Percentiles rank a stretch among this genome's conserved stretches.
These are phyloP conservation scores for Tanaodytes sp. DNA, from an alignment of 2,888 invertebrate species.

Conservation along the genomic window DNA sequence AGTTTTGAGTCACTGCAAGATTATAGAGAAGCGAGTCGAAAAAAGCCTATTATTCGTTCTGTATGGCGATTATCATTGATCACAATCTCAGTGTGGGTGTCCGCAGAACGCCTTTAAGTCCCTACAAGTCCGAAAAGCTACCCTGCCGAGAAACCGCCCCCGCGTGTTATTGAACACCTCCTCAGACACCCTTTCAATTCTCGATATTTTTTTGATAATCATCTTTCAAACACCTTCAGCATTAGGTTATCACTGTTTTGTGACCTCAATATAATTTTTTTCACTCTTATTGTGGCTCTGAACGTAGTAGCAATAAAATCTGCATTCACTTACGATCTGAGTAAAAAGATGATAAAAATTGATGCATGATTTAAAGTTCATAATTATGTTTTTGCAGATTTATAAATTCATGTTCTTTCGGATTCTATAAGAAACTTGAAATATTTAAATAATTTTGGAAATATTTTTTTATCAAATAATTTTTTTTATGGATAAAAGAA, in stretches of 20 bases:
- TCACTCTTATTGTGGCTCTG: too few relatives aligned
- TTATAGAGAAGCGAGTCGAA: conserved; percentile 46
- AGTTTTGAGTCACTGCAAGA: conserved; percentile 49
- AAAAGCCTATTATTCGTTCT: conserved; percentile 50
- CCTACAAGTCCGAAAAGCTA: conserved; percentile 44
- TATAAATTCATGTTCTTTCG: too few relatives aligned
- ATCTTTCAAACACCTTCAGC: conserved; percentile 60
- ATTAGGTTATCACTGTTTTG: conserved; percentile 32
- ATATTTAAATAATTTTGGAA: too few relatives aligned
- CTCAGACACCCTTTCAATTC: conserved; percentile 72
- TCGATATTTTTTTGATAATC: conserved; percentile 69
- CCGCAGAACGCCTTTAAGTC: conserved; percentile 45
- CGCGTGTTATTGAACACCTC: conserved; percentile 65
- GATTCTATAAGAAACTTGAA: too few relatives aligned
- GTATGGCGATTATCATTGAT: conserved; percentile 46
- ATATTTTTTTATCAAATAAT: too few relatives aligned
- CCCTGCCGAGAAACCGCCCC: conserved; percentile 52
- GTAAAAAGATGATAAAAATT: too few relatives aligned
- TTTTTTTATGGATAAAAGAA: too few relatives aligned
- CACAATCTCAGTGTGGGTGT: conserved; percentile 56
- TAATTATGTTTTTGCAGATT: too few relatives aligned
- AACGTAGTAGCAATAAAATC: too few relatives aligned
- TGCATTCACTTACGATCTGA: too few relatives aligned
- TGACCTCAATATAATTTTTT: conserved; percentile 37
- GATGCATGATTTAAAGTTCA: too few relatives aligned